A percentile compares a stretch with the other conserved stretches of the same genome.
These are phyloP conservation scores for Pachyuromys duprasi DNA, from an alignment of 2,797 vertebrate species.

Conservation along the genomic window DNA sequence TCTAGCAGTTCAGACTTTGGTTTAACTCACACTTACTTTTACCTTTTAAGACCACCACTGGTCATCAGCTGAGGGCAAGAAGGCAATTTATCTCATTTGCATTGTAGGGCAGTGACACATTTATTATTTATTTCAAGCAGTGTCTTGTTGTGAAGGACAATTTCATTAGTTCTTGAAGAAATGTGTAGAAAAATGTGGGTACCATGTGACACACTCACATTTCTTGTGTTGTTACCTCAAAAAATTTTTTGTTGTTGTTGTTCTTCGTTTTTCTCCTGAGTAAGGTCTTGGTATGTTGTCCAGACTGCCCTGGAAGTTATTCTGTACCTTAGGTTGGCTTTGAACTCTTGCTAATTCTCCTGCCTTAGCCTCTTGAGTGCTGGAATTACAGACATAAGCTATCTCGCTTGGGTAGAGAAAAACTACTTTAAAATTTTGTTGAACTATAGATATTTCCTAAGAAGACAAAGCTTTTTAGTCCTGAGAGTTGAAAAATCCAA, in stretches of 20 bases:
- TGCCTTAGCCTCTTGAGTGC: background rate
- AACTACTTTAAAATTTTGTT: background rate
- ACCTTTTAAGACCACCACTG: background rate
- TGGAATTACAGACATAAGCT: background rate
- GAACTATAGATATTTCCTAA: background rate
- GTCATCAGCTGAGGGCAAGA: background rate
- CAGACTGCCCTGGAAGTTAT: background rate
- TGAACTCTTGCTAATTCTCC: background rate
- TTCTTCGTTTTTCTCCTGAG: background rate
- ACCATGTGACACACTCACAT: background rate
- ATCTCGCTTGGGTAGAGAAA: background rate
- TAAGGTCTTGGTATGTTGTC: background rate
- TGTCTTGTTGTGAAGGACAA: background rate
- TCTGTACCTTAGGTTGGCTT: background rate
- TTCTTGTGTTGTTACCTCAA: background rate
- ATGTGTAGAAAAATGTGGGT: background rate
- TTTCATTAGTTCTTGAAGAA: background rate
- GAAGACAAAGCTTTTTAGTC: background rate
- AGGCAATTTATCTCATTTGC: background rate
- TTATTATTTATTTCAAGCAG: background rate
- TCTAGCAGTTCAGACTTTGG: background rate
- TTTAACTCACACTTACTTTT: background rate
- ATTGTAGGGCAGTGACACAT: background rate
- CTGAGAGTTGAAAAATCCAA: background rate
- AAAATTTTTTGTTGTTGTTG: background rate